Base-by-base conservation (phyloP, 2,797 vertebrate genomes). In the Argya squamiceps region DNA sequence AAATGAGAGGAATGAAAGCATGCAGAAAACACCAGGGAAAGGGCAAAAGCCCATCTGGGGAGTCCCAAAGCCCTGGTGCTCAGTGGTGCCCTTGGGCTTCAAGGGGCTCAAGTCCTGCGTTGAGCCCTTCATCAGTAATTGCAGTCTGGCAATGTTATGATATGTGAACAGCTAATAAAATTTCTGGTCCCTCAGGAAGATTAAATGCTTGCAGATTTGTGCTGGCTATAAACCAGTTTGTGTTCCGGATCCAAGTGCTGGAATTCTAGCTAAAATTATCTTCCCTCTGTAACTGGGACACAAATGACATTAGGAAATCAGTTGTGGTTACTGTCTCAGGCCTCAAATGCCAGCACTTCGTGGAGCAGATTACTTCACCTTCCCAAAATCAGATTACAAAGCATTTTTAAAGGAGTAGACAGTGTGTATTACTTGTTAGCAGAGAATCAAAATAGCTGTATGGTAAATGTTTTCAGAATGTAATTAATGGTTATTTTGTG, bases 201-300 rank as follows among this genome's bases (percentile, higher is more conserved):
- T 90, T 78, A 94, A 92, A 64, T 75, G 44, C 64, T 88, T 92
- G 22, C 63, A 76, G 67, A 32, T 94, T 79, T 70, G 37, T 91
- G 69, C 71, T 77, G 74, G 5, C 56, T 76, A 11, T 43, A 88
- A 84, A 37, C 19, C 73, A 64, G 29, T 59, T 83, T 85, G 32
- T 69, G 62, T 85, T 89, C 76, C 6, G 19, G 60, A 65, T 88
- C 62, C 29, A 70, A 49, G 15, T 65, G 63, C 75, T 78, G 81
- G 36, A 56, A 83, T 93, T 83, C 16, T 15, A 73, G 44, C 43
- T 82, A 29, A 91, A 94, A 83, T 64, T 49, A 22, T 50, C 41
- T 60, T 90, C 44, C 29, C 56, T 56, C 59, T 63, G 17, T 34
- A 84, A 70, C 30, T 69, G 50, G 65, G 63, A 82, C 70, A 59